A percentile compares a stretch with the other conserved stretches of the same genome.
These are phyloP conservation scores for Leuctra nigra DNA, from an alignment of 2,888 invertebrate species.

Conservation along the genomic window DNA sequence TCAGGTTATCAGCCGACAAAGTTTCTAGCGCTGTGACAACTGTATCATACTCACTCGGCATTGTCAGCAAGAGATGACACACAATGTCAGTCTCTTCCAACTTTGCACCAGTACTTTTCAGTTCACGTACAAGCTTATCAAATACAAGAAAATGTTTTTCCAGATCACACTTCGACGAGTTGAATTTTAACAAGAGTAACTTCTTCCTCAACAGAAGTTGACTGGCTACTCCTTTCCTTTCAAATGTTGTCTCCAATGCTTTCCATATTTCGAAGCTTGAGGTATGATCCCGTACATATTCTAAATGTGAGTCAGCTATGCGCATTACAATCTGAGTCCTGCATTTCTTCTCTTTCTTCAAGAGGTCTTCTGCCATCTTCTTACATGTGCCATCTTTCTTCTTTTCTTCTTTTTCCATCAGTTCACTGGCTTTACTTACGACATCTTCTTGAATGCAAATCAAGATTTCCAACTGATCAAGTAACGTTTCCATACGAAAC, in stretches of 20 bases:
- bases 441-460: background rate
- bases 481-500: background rate
- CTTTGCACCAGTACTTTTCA: background rate
- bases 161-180: background rate
- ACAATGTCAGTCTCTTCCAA: background rate
- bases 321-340: background rate
- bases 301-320: slow-evolving; percentile 3
- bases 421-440: too few species aligned
- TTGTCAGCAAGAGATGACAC: background rate
- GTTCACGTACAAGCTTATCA: background rate
- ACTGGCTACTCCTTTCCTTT: too few species aligned
- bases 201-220: slow-evolving; percentile 4
- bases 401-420: too few species aligned
- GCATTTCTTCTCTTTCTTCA: background rate
- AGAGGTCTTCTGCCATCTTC: too few species aligned
- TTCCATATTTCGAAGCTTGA: background rate
- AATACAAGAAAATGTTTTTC: background rate
- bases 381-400: too few species aligned
- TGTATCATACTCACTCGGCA: background rate
- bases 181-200: background rate
- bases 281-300: background rate
- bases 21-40: background rate
- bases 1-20: background rate
- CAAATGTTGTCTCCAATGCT: too few species aligned
- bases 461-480: background rate